Evolutionary conservation across 1,140 invertebrate genomes (phyloP).

Genomic region (Dreissena polymorpha): DNA sequence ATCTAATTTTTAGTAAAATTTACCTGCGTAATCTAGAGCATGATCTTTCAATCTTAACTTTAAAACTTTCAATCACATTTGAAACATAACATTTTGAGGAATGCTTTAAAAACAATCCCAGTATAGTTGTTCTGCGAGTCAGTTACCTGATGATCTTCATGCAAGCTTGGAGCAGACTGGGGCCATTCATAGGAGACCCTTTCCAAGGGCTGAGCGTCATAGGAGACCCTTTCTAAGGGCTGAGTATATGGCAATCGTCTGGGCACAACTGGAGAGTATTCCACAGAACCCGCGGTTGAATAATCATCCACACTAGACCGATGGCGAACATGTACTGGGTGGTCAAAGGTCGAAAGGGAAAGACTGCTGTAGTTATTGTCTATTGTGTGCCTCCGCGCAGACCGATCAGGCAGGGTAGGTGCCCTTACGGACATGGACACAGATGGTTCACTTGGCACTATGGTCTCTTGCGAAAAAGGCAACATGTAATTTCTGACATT

Average conservation of each 20-base stretch:
- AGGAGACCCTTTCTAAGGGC: too few relatives aligned
- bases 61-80: too few relatives aligned
- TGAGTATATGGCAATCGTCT: too few relatives aligned
- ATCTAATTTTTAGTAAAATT: too few relatives aligned
- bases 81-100: too few relatives aligned
- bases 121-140: neutral
- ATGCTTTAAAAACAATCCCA: too few relatives aligned
- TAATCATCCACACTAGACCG: neutral
- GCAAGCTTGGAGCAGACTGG: neutral
- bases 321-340: neutral
- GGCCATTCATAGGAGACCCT: conserved; percentile 25
- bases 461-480: neutral
- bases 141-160: conserved; percentile 39
- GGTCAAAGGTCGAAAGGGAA: neutral
- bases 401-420: neutral
- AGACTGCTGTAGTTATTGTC: conserved; percentile 9
- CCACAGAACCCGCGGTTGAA: neutral
- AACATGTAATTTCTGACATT: neutral
- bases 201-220: too few relatives aligned
- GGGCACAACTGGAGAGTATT: neutral
- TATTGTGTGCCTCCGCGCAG: conserved; percentile 4
- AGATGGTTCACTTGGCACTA: neutral
- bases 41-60: too few relatives aligned
- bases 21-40: too few relatives aligned
- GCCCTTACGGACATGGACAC: neutral